phyloP scores from a whole-genome alignment of 2,797 vertebrate genomes.

The Tauraco hartlaubi region DNA sequence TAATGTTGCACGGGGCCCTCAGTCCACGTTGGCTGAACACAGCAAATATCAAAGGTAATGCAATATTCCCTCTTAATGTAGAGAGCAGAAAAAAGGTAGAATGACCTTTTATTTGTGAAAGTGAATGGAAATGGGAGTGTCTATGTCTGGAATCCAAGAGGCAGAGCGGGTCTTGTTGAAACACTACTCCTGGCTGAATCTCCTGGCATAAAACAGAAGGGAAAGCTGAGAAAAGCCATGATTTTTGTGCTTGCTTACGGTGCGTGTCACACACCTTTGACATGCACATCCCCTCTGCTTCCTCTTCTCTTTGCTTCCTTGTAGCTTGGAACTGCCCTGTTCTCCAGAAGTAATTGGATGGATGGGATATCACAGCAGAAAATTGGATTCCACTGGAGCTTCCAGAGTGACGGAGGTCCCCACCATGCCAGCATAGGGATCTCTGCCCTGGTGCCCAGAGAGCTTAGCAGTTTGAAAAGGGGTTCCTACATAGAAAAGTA shows the following conservation, averaged over 20 bases:
- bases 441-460: background rate
- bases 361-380: background rate
- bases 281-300: background rate
- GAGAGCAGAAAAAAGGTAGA: background rate
- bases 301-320: background rate
- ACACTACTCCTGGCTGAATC: background rate
- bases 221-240: background rate
- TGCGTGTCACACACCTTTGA: background rate
- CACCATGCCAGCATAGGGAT: background rate
- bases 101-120: constrained; percentile 69
- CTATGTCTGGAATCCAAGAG: background rate
- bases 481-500: background rate
- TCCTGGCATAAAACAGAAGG: background rate
- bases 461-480: background rate
- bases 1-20: constrained; percentile 73
- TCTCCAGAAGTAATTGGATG: background rate
- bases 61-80: constrained; percentile 32
- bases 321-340: background rate
- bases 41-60: constrained; percentile 72
- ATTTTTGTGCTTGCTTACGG: background rate
- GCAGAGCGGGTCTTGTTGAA: background rate
- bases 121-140: constrained; percentile 34
- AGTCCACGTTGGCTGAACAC: constrained; percentile 56
- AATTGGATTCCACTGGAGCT: background rate
- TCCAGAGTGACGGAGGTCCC: background rate